Evolutionary conservation across 2,888 invertebrate genomes (phyloP), one percentile per base, ranked within the genome.

Genomic region (Epirrhoe tristata): DNA sequence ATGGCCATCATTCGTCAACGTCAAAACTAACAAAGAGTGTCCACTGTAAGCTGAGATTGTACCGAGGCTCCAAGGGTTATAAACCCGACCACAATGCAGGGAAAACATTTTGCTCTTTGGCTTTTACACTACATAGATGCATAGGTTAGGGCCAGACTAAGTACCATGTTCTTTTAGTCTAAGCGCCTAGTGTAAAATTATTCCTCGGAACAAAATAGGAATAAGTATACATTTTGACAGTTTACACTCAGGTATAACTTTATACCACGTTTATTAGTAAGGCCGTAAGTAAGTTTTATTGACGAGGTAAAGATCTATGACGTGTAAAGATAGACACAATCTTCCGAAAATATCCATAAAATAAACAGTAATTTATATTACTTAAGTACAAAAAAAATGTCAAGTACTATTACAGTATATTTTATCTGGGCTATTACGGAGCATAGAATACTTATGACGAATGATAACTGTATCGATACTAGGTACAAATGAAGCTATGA

Each of bases 1-100:
- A 74, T 71, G 69, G 57, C 66, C 63, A 68, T 67, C 67, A 73
- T 74, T 62, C 59, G 63, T 74, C 73, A 73, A 74, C 52, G 74
- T 74, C 74, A 65, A 58, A 61, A 34, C 61, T 31, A 34, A 73
- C 70, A 73, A 72, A 69, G 66, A 63, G 67, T 63, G 66, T 53
- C 71, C 72, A 68, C 54, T 17, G 51, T 16, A 16, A 6, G 17
- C 48, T 50, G 16, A 61, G 36, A 61, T 52, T 66, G 67, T 59
- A 65, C 63, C 48, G 61, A 62, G 43, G 60, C 50, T 54, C 39
- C 53, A 24, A 17, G 31, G 52, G 57, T 55, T 43, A 34, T 56
- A 52, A 63, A 34, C 16, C 52, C 12, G 50, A 14, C 32, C 24
- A 58, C 52, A 67, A 57, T 53, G 51, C 34, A 46, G 53, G 32